Conservation (phyloP, 1,140 invertebrate species). For the Ceratina australensis region DNA sequence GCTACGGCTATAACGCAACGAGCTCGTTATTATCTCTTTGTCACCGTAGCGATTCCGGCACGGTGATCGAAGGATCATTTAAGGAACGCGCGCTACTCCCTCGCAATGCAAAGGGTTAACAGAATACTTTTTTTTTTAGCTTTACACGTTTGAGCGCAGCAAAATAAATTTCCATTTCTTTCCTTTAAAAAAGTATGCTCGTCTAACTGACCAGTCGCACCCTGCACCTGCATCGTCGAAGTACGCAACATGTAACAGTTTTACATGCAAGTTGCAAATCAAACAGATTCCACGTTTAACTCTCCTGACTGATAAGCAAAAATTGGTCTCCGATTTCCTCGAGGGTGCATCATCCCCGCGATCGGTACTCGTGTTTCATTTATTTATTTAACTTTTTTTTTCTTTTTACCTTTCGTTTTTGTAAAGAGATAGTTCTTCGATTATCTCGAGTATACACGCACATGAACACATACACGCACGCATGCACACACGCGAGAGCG, state of each 20-base stretch:
- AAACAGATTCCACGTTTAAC: not conserved
- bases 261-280: not conserved
- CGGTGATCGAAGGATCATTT: not conserved
- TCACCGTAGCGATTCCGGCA: no score
- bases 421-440: conserved; percentile 48
- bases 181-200: not conserved
- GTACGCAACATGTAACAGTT: not conserved
- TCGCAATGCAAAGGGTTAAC: conserved; percentile 13
- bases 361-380: conserved; percentile 13
- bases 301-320: not conserved
- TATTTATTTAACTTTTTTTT: not conserved
- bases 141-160: not conserved
- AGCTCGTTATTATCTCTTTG: no score
- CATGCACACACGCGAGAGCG: conserved; percentile 60
- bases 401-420: conserved; percentile 21
- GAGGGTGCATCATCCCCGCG: conserved; percentile 53
- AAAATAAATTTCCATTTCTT: not conserved
- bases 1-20: no score
- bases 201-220: conserved; percentile 1
- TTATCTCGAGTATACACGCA: conserved; percentile 60
- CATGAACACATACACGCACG: conserved; percentile 58
- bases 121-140: not conserved
- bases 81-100: not conserved
- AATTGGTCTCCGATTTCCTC: conserved; percentile 14
- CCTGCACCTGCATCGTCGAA: not conserved